A percentile compares a stretch with the other conserved stretches of the same genome.
phyloP scores from a whole-genome alignment of 2,797 vertebrate species.

The Parambassis ranga region DNA sequence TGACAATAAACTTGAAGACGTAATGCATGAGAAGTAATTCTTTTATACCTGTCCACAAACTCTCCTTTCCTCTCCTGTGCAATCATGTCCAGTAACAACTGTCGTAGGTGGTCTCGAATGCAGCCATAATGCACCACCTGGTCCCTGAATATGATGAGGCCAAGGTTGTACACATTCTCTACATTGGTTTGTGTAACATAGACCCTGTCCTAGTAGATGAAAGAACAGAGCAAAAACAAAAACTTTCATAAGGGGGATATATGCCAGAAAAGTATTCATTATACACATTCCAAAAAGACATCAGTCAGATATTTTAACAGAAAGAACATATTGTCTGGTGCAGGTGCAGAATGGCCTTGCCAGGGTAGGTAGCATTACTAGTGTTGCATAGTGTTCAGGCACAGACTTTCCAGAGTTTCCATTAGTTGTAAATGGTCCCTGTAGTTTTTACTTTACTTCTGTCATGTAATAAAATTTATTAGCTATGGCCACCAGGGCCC shows the following conservation, averaged over 20 bases:
- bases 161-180: conserved; percentile 98
- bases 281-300: no score
- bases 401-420: no score
- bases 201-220: conserved; percentile 87
- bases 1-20: neutral
- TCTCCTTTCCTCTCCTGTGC: conserved; percentile 96
- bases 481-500: no score
- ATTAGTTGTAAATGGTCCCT: no score
- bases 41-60: conserved; percentile 92
- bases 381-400: no score
- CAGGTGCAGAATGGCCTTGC: no score
- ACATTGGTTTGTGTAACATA: conserved; percentile 98
- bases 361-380: no score
- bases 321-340: no score
- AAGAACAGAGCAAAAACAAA: neutral
- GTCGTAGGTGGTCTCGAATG: conserved; percentile 93
- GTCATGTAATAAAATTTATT: no score
- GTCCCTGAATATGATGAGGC: conserved; percentile 97
- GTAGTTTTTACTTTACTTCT: no score
- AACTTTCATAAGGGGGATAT: neutral
- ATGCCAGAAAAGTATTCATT: no score
- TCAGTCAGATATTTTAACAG: no score
- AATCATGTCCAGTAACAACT: conserved; percentile 97
- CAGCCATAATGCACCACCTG: conserved; percentile 96
- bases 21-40: neutral